phyloP scores from a whole-genome alignment of 2,797 vertebrate genomes.

The Mormyrus proboscirostris region DNA sequence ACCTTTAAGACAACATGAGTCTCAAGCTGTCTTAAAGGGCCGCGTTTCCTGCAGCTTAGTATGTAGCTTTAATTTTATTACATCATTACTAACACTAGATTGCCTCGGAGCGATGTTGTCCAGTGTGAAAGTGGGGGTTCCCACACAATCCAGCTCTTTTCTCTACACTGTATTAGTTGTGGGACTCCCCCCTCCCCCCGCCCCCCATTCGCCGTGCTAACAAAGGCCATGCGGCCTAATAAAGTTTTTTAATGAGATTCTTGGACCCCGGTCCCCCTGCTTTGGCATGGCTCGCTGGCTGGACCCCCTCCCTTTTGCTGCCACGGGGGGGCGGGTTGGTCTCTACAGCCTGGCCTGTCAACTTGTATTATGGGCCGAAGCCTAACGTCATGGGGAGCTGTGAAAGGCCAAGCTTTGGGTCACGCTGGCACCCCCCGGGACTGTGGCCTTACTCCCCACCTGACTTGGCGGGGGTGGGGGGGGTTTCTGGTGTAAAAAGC shows the following conservation, averaged over 20 bases:
- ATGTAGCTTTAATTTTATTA: conserved; percentile 4
- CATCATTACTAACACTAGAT: conserved; percentile 5
- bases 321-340: not conserved
- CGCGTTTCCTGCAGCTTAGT: not conserved
- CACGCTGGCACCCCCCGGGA: conserved; percentile 27
- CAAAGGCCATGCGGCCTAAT: conserved; percentile 37
- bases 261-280: conserved; percentile 21
- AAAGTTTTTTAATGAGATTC: conserved; percentile 45
- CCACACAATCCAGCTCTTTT: conserved; percentile 10
- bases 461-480: not conserved
- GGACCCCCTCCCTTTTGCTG: not conserved
- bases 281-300: not conserved
- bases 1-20: conserved; percentile 5
- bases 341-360: conserved; percentile 40
- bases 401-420: conserved; percentile 35
- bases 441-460: not conserved
- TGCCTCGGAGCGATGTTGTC: not conserved
- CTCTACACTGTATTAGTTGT: not conserved
- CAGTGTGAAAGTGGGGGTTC: not conserved
- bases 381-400: conserved; percentile 19
- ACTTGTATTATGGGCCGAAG: conserved; percentile 36
- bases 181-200: not conserved
- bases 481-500: conserved; percentile 3
- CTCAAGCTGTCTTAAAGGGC: not conserved
- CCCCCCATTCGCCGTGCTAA: conserved; percentile 4